Conservation (phyloP, 2,888 invertebrate species). For the Poecilus cupreus region DNA sequence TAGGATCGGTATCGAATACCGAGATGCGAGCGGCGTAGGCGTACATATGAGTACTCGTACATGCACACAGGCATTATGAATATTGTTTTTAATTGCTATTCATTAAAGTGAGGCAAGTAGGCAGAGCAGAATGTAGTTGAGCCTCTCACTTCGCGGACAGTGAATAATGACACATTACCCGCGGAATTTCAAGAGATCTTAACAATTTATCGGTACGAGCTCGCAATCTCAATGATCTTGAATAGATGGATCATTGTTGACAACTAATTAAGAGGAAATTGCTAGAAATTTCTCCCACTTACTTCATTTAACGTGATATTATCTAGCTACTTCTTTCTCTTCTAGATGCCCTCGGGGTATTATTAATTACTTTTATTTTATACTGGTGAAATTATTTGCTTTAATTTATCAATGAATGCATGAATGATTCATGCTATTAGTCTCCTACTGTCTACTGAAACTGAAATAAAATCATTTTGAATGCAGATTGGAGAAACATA, state of each 20-base stretch:
- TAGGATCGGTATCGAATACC: neutral
- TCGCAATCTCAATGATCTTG: constrained; percentile 50
- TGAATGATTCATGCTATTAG: neutral
- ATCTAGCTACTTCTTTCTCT: neutral
- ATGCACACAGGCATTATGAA: constrained; percentile 19
- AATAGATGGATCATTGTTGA: constrained; percentile 57
- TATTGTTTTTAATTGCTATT: constrained; percentile 53
- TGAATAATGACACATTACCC: constrained; percentile 44
- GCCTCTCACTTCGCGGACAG: constrained; percentile 24
- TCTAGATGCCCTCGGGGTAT: neutral
- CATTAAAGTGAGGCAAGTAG: constrained; percentile 41
- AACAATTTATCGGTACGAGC: constrained; percentile 12
- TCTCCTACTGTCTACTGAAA: neutral
- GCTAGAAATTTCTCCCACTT: constrained; percentile 30
- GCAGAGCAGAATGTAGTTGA: constrained; percentile 27
- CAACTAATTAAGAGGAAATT: constrained; percentile 53
- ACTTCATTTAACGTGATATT: neutral
- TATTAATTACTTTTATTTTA: constrained; percentile 6
- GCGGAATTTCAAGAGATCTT: constrained; percentile 46
- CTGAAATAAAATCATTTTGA: constrained; percentile 1
- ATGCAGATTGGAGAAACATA: neutral
- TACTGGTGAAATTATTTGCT: neutral
- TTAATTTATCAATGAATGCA: constrained; percentile 6
- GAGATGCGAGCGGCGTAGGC: neutral
- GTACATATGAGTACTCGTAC: neutral